Evolutionary conservation across 2,888 invertebrate species (phyloP), one percentile per base, ranked within the genome.

Genomic region (Hyppa rectilinea): DNA sequence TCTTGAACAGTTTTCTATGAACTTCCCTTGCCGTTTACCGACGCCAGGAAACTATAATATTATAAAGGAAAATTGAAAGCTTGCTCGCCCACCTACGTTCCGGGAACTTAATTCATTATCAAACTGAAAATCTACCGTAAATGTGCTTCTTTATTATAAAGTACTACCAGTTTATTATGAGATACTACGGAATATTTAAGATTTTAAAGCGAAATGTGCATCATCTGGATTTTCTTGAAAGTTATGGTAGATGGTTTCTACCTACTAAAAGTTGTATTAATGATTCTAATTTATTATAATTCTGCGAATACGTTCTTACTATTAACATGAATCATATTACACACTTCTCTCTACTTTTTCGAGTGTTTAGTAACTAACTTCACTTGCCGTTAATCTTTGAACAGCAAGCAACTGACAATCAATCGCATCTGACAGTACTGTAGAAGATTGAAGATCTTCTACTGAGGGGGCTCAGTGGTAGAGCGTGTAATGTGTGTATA

Each of bases 81-180:
- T 77, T 71, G 36, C 63, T 78, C 65, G 20, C 26, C 20, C 43
- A 49, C 60, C 56, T 78, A 66, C 20, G 60, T 78, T 63, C 61
- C n/a, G 14, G 47, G 52, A 62, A 56, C 64, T 31, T 52, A 50
- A 69, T 66, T 63, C 14, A 26, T 62, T 65, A 45, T 58, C 53
- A 55, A 26, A 65, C 59, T 47, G 38, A 49, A 40, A 60, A 49
- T 52, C 4, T 34, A 1, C 9, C 29, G n/a, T 49, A 31, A 59
- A 49, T 45, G 10, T 36, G 43, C n/a, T 47, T 53, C 10, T 31
- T 52, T 58, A 66, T 43, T 40, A 34, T 34, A 31, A 64, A 47
- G 7, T 45, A 62, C 17, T 47, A 38, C 45, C 14, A 20, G 40
- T 47, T 52, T 40, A 40, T 47, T 43, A 43, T 10, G 2, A 55